Evolutionary conservation across 1,140 invertebrate species (phyloP), one percentile per base, ranked within the genome.

Genomic region (Trichomalopsis sarcophagae): DNA sequence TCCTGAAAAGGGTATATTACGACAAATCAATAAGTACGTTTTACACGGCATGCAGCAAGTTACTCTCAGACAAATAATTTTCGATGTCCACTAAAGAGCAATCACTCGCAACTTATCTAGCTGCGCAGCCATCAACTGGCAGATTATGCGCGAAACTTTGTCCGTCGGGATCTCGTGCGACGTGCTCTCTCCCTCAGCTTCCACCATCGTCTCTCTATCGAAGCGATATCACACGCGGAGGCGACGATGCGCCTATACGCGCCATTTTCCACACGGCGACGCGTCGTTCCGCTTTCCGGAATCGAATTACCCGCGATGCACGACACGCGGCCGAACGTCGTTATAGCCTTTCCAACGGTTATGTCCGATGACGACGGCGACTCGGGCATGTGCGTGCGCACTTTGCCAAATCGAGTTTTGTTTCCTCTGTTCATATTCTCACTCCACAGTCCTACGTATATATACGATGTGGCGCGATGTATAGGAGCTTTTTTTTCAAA

Each of bases 311-410:
- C 6, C 36, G 36, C 40, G 27, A n/a, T 77, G 33, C 55, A 79
- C 55, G 76, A 23, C 68, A 13, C 33, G 44, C 9, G 80, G 66
- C 30, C 84, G 62, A 85, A 85, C 79, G 62, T 77, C 47, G 79
- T 85, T 85, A 85, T 44, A 17, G 78, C 14, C 74, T 85, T 85
- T 69, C 71, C 74, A 40, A 81, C 62, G 73, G 33, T 85, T 81
- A 85, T 50, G 17, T 30, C 17, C 74, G 50, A 0, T 81, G 78
- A 81, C 62, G 77, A 84, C 50, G 55, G 55, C 17, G 50, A 80
- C 68, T 23, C 23, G 23, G 68, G 68, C 17, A 17, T 74, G 69
- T 66, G 23, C 23, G 14, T 40, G 30, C 69, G 44, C 78, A 71
- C 36, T 79, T 84, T 79, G 33, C 68, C 21, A 55, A 79, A 80